Conservation (phyloP, 1,140 invertebrate species). For the Drosophila ambigua region DNA sequence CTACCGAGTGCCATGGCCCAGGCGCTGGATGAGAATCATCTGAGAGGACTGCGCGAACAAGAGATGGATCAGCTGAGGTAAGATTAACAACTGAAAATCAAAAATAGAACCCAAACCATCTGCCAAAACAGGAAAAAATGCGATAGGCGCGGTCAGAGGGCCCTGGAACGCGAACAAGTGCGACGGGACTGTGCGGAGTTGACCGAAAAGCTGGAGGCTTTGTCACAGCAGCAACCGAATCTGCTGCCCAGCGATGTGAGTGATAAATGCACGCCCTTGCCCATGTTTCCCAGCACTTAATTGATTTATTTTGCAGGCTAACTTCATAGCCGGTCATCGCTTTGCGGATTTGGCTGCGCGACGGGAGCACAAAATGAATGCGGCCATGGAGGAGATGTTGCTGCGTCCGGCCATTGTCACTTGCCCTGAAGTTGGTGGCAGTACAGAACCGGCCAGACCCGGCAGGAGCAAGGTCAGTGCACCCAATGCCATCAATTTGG, state of each 20-base stretch:
- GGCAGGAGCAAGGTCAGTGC: not conserved
- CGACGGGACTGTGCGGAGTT: slow-evolving; percentile 72
- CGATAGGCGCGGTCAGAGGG: slow-evolving; percentile 67
- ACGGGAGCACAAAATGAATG: slow-evolving; percentile 75
- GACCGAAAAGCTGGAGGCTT: slow-evolving; percentile 69
- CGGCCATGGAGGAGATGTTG: slow-evolving; percentile 68
- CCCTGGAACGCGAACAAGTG: slow-evolving; percentile 75
- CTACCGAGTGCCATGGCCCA: slow-evolving; percentile 70
- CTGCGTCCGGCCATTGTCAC: slow-evolving; percentile 73
- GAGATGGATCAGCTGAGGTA: slow-evolving; percentile 61
- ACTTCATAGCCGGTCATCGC: slow-evolving; percentile 61
- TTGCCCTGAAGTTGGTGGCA: slow-evolving; percentile 58
- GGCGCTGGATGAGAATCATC: slow-evolving; percentile 60
- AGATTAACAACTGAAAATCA: not conserved
- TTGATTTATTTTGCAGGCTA: slow-evolving; percentile 22
- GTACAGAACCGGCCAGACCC: not conserved
- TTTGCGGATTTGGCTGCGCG: slow-evolving; percentile 42
- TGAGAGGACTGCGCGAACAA: slow-evolving; percentile 45
- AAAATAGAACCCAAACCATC: not conserved
- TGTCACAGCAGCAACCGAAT: slow-evolving; percentile 62
- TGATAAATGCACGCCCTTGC: not conserved
- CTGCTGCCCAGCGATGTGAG: slow-evolving; percentile 71
- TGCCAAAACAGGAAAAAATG: slow-evolving; percentile 46
- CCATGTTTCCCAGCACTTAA: not conserved
- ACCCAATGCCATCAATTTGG: slow-evolving; percentile 57